phyloP scores from a whole-genome alignment of 2,888 invertebrate genomes.

The Pseudococcus longispinus region DNA sequence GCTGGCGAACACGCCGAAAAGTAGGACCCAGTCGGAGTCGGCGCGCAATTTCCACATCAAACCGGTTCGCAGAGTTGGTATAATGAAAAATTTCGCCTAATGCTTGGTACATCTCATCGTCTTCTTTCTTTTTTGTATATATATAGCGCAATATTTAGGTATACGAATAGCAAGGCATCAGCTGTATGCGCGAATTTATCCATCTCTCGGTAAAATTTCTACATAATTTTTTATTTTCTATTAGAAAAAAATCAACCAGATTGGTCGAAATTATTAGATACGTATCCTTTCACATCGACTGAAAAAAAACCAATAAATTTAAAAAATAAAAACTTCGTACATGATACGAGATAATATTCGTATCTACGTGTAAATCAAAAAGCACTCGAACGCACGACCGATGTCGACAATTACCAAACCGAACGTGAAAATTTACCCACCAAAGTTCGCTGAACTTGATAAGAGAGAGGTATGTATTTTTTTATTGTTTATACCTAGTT shows the following conservation, averaged over 20 bases:
- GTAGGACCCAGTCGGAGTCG: constrained; percentile 4
- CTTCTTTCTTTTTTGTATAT: background rate
- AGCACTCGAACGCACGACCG: background rate
- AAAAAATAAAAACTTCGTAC: background rate
- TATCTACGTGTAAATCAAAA: background rate
- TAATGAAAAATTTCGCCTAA: constrained; percentile 6
- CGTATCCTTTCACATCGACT: too few relatives aligned
- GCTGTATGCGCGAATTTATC: too few relatives aligned
- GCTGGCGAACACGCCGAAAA: background rate
- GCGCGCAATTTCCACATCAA: constrained; percentile 5
- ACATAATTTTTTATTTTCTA: too few relatives aligned
- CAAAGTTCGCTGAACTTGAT: constrained; percentile 16
- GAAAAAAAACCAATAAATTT: background rate
- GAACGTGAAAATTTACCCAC: constrained; percentile 5
- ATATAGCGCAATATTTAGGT: too few relatives aligned
- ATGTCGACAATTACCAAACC: background rate
- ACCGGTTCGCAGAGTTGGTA: background rate
- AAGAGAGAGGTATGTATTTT: background rate
- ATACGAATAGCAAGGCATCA: too few relatives aligned
- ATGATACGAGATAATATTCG: background rate
- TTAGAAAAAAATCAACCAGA: too few relatives aligned
- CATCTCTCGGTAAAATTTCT: too few relatives aligned
- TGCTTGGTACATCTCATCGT: background rate
- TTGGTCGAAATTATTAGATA: too few relatives aligned
- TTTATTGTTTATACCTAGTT: background rate